These are phyloP conservation scores for Asteroscopus sphinx DNA, from an alignment of 2,888 invertebrate genomes.

Conservation along the genomic window DNA sequence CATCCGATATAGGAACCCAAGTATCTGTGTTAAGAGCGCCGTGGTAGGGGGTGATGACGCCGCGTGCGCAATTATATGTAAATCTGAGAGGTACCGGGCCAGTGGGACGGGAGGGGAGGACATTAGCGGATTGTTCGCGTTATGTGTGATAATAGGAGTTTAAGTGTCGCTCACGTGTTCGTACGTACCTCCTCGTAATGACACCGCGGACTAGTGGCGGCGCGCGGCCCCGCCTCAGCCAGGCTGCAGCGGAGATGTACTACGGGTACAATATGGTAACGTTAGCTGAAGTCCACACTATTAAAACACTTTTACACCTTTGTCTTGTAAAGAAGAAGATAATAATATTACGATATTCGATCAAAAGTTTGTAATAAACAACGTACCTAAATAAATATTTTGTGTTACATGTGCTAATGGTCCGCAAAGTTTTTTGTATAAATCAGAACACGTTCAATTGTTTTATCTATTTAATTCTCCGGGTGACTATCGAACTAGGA, in stretches of 20 bases:
- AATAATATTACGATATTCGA: too few relatives aligned
- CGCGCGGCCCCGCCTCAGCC: slow-evolving; percentile 16
- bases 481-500: too few relatives aligned
- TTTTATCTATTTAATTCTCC: too few relatives aligned
- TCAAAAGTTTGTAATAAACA: too few relatives aligned
- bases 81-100: slow-evolving; percentile 43
- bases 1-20: background rate
- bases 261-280: too few relatives aligned
- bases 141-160: slow-evolving; percentile 71
- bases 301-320: too few relatives aligned
- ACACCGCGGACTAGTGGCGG: slow-evolving; percentile 35
- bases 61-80: slow-evolving; percentile 60
- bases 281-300: too few relatives aligned
- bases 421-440: too few relatives aligned
- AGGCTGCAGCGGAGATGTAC: background rate
- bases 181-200: slow-evolving; percentile 41
- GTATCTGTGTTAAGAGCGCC: slow-evolving; percentile 24
- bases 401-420: too few relatives aligned
- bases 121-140: slow-evolving; percentile 64
- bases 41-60: slow-evolving; percentile 31
- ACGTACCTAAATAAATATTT: too few relatives aligned
- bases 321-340: too few relatives aligned
- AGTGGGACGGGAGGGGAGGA: slow-evolving; percentile 26
- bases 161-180: slow-evolving; percentile 62
- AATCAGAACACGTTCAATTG: too few relatives aligned